These are phyloP conservation scores for Pelecanoides urinatrix DNA, from an alignment of 2,113 vertebrate species.

Conservation along the genomic window DNA sequence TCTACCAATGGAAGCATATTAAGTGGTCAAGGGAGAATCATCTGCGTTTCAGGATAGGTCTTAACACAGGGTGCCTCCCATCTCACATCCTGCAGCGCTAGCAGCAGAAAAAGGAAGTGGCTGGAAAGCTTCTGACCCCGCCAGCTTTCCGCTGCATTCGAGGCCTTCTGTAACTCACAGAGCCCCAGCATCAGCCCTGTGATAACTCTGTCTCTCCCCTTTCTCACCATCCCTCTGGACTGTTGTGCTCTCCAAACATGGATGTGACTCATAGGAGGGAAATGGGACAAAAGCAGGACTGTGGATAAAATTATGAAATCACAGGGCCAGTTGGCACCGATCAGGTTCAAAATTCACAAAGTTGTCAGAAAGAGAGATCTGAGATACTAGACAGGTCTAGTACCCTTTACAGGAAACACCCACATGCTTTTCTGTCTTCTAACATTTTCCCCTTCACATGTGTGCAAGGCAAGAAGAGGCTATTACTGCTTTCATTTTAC, in stretches of 20 bases:
- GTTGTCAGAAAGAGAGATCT: not conserved
- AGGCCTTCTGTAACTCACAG: not conserved
- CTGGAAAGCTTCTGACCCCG: not conserved
- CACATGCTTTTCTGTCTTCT: not conserved
- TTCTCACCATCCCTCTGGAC: not conserved
- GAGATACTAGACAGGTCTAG: not conserved
- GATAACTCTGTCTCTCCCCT: not conserved
- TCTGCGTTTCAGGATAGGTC: not conserved
- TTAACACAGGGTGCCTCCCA: not conserved
- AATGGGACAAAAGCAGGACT: not conserved
- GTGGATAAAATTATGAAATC: not conserved
- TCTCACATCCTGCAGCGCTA: not conserved
- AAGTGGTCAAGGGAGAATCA: not conserved
- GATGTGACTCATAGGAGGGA: not conserved
- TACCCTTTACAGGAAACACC: constrained; percentile 22
- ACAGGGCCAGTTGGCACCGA: not conserved
- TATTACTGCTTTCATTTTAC: not conserved
- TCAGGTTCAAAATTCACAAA: not conserved
- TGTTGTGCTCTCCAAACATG: not conserved
- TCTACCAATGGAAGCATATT: not conserved
- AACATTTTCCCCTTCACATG: not conserved
- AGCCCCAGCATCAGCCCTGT: not conserved
- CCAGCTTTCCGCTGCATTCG: not conserved
- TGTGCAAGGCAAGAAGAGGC: not conserved
- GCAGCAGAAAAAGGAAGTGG: not conserved